Evolutionary conservation across 2,888 invertebrate genomes (phyloP), one percentile per base, ranked within the genome.

Genomic region (Galeruca laticollis): DNA sequence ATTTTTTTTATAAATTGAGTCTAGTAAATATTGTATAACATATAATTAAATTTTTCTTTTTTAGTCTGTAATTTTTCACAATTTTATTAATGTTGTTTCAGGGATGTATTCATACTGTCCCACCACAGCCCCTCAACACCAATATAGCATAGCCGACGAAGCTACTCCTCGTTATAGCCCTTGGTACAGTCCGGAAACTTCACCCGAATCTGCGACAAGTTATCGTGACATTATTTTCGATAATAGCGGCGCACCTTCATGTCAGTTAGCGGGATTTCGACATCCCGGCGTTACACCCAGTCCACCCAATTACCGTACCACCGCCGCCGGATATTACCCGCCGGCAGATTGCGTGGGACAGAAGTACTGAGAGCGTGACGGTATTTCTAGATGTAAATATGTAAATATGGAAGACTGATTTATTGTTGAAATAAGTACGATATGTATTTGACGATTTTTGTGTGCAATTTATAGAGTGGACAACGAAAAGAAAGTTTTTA

Each of bases 301-400:
- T 86, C 87, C 85, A 84, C 89, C 79, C 82, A 87, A 69, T 84
- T 88, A 76, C 86, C 87, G 84, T 85, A 87, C 88, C 66, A 87
- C 88, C 77, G 75, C 78, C 20, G 87, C 89, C 72, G 73, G 74
- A 18, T 86, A 86, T 77, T 89, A 90, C 76, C 90, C 90, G 77
- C 90, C 90, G 77, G 89, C 89, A 82, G 89, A 90, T 75, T 90
- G 90, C 84, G 88, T 89, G 59, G 88, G 88, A 59, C 85, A 84
- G 75, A 86, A 86, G 73, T 86, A 86, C 83, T 86, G 82, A 82
- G 75, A 21, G 33, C 10, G 20, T n/a, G 5, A 47, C 21, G 21
- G 35, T 9, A 5, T 33, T 9, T 8, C 9, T 57, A 15, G 56
- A 33, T 76, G 74, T 79, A 78, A 77, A 63, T 72, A 72, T 74